These are phyloP conservation scores for Selene dorsalis DNA, from an alignment of 2,797 vertebrate species.

Conservation along the genomic window DNA sequence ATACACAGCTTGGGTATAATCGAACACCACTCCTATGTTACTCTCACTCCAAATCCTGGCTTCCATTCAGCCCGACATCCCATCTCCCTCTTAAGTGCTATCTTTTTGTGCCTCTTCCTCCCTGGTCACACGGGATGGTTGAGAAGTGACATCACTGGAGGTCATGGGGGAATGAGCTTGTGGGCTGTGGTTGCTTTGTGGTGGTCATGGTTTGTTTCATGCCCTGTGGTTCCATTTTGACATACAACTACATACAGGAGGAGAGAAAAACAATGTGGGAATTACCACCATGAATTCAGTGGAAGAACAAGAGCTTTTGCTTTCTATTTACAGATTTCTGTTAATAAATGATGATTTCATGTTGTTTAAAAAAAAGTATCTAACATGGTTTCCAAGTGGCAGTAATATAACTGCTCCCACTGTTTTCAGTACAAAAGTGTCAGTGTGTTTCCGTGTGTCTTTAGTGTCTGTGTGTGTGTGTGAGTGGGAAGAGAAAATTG, in stretches of 20 bases:
- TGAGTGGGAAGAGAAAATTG: slow-evolving; percentile 59
- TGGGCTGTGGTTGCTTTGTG: slow-evolving; percentile 40
- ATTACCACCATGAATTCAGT: not conserved
- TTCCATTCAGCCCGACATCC: slow-evolving; percentile 7
- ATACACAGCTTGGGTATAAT: slow-evolving; percentile 28
- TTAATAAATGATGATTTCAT: not conserved
- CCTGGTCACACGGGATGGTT: slow-evolving; percentile 64
- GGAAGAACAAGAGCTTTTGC: not conserved
- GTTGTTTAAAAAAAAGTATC: slow-evolving; percentile 1
- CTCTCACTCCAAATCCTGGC: slow-evolving; percentile 41
- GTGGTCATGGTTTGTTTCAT: slow-evolving; percentile 35
- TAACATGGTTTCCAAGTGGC: slow-evolving; percentile 28
- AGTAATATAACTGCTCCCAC: slow-evolving; percentile 56
- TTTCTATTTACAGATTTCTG: not conserved
- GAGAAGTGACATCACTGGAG: slow-evolving; percentile 67
- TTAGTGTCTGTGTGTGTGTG: slow-evolving; percentile 42
- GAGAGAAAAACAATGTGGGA: not conserved
- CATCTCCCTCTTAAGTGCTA: slow-evolving; percentile 48
- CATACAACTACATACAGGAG: slow-evolving; percentile 13
- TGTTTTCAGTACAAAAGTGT: slow-evolving; percentile 69
- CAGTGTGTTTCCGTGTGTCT: slow-evolving; percentile 43
- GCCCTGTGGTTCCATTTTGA: slow-evolving; percentile 33
- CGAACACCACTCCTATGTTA: not conserved
- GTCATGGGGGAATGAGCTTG: slow-evolving; percentile 42
- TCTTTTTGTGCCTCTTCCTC: slow-evolving; percentile 44